Base-by-base conservation (phyloP, 35 echinoderm and acorn worm genomes). In the Acanthaster planci region DNA sequence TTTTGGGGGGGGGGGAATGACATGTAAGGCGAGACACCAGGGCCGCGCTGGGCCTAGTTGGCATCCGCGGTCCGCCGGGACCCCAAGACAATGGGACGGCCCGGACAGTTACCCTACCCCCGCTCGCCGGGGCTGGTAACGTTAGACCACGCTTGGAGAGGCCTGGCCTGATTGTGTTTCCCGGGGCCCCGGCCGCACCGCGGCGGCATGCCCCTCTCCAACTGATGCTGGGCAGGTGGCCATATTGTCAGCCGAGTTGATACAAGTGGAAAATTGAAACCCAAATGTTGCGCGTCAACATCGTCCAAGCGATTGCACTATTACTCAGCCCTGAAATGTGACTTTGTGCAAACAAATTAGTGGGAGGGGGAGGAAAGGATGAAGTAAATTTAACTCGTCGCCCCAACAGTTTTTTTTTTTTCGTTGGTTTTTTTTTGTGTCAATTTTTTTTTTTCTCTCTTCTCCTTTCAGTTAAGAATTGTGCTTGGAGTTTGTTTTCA, bases 231-330 rank as follows among this genome's bases (percentile, higher is more conserved):
- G 64, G 64, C 64, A 72, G 64, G 64, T 72, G 64, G 64, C 64
- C 64, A 72, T 26, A 72, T 72, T 72, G 64, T 72, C 26, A 34
- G 34, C 64, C 30, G 23, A 72, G 64, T 72, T 34, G 64, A 72
- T 72, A 72, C 64, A 72, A 72, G 64, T 72, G 64, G 64, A 72
- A 72, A 72, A 72, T 72, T 72, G 64, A 72, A 72, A 72, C 64
- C 64, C 64, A 72, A 72, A 72, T 72, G 64, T 72, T 72, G 64
- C 34, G 64, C 64, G 64, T 72, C 22, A 72, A 72, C 64, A 72
- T 72, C 23, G 64, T 72, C 64, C 22, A 72, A 72, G 64, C 30
- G 64, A 72, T 72, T 72, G 64, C 64, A 72, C 64, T 72, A 72
- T 72, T 72, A 72, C 64, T 72, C 64, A 72, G 64, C 42, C 30